Evolutionary conservation across 2,888 invertebrate genomes (phyloP), one percentile per base, ranked within the genome.

Genomic region (Polydrusus cervinus): DNA sequence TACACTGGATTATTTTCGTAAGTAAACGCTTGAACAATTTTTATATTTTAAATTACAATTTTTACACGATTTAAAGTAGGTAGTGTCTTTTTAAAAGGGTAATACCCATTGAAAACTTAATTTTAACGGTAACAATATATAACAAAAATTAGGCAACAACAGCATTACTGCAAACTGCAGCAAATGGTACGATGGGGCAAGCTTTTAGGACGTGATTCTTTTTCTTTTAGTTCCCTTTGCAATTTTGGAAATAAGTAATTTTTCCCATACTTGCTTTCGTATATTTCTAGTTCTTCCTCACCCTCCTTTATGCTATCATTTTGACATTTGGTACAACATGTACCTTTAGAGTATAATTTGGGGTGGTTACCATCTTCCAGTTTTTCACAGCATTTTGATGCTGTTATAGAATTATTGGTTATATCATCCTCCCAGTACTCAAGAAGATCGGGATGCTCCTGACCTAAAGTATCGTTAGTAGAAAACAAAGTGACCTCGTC

Each of bases 351-450:
- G 51, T 75, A 75, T 25, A 74, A 38, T 65, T 67, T 75, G 10
- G 11, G 18, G 38, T 7, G 14, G 3, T 65, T 49, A 71, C 40
- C 25, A 45, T 65, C 60, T 49, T 69, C 67, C 30, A 49, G 40
- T 69, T 69, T 62, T 68, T 74, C 68, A 62, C 67, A 71, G 62
- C 38, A 40, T 65, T 74, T 77, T 60, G 13, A 49, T 68, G 65
- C 60, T 34, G 14, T 51, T 16, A 61, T 70, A 51, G 57, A 20
- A 14, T n/a, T n/a, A n/a, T 75, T 60, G n/a, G 16, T 14, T 40
- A 79, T 40, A 40, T 83, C 83, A 67, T 83, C 78, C 14, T 89
- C 89, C 89, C 89, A 89, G 74, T 87, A 89, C 65, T 89, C 88
- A 47, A 89, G 83, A 6, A 89, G 85, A 76, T 89, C 89, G 1